Evolutionary conservation across 2,797 vertebrate species (phyloP), one percentile per base, ranked within the genome.

Genomic region (Galago senegalensis): DNA sequence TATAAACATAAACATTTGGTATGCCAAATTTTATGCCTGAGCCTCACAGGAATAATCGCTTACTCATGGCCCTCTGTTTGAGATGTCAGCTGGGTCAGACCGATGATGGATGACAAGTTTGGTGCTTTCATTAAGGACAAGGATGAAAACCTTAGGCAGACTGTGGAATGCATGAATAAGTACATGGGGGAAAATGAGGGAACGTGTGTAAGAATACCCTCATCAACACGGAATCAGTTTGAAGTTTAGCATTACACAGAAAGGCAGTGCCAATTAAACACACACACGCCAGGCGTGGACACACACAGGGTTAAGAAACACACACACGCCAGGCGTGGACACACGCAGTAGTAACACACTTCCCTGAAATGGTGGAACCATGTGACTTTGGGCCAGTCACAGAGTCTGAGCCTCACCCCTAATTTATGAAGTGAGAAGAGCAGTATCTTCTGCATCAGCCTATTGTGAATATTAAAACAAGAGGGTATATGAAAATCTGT

Each of bases 1-100:
- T 16, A 80, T 49, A 82, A 90, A 97, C 72, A 92, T 27, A 91
- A 95, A 93, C 73, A 93, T 79, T 93, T 27, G 40, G 27, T 29
- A 63, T 43, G 94, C 63, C 92, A 93, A 72, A 69, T 90, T 87
- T 37, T 60, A 60, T 65, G 86, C 43, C 58, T 76, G 40, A 53
- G 73, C 37, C 29, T 53, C 73, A 70, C 37, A 92, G 31, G 63
- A 37, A 65, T 58, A 80, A 31, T 18, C 77, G 69, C 60, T 93
- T 46, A 9, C 27, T 73, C 27, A 0, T 16, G 43, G 29, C 56
- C 85, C 75, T 83, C 6, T 10, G 1, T 61, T 46, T 70, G 40
- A 3, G 2, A 56, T 34, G 16, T 65, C 56, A 25, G 25, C 63
- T 2, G 17, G 58, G 94, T 92, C 69, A 69, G 23, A 31, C 18